Evolutionary conservation across 2,113 vertebrate species (phyloP).

Genomic region (Gambusia holbrooki): DNA sequence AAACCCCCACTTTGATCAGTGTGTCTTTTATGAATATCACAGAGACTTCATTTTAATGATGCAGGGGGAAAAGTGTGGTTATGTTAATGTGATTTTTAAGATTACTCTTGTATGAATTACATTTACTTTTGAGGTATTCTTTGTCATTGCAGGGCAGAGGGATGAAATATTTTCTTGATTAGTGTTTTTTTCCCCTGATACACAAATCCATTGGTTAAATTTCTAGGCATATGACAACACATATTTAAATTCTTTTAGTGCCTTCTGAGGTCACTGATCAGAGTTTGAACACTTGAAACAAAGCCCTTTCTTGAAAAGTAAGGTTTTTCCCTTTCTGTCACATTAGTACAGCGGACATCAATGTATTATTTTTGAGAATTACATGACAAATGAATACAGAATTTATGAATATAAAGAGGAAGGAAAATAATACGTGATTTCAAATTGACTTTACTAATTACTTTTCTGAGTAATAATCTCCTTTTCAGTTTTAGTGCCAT

Average conservation of each 20-base stretch:
- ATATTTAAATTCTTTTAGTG: too few species aligned
- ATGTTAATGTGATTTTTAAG: neutral
- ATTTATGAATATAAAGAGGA: too few species aligned
- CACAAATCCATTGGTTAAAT: neutral
- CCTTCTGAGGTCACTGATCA: neutral
- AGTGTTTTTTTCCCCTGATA: neutral
- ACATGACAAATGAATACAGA: too few species aligned
- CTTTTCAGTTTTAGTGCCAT: neutral
- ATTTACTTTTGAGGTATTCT: neutral
- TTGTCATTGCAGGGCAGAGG: neutral
- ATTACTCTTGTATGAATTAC: neutral
- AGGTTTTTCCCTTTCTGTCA: too few species aligned
- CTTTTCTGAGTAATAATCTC: too few species aligned
- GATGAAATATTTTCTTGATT: neutral
- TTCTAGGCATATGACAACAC: neutral
- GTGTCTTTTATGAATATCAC: neutral
- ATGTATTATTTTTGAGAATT: too few species aligned
- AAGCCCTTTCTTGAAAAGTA: too few species aligned
- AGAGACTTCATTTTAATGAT: neutral
- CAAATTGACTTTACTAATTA: too few species aligned
- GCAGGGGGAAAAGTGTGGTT: neutral
- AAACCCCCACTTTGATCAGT: neutral
- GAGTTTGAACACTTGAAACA: too few species aligned
- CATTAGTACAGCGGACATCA: too few species aligned
- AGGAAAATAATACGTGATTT: too few species aligned